Base-by-base conservation (phyloP, 1,140 invertebrate species). In the Eriosoma lanigerum region DNA sequence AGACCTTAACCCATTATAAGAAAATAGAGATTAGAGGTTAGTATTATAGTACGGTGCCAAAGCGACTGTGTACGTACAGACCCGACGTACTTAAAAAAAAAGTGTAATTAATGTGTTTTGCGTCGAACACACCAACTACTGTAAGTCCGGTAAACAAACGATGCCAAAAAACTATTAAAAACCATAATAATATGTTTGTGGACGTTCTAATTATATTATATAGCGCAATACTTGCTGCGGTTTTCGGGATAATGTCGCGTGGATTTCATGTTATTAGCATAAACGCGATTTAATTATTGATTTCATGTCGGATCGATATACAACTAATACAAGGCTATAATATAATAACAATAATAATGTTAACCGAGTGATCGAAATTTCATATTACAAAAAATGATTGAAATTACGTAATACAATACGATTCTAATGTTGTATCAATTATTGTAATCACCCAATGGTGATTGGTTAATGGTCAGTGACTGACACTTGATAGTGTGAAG, bases 1-100 rank as follows among this genome's bases (percentile, higher is more conserved):
- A 32, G 44, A 68, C 64, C 64, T 68, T 68, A 68, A 68, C 64
- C 64, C 64, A 68, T 68, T 68, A 64, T 38, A 1, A 15, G 4
- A n/a, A n/a, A n/a, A n/a, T n/a, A n/a, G n/a, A n/a, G n/a, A n/a
- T n/a, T n/a, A n/a, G n/a, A n/a, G n/a, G 10, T 38, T 38, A 38
- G 3, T 38, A 38, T 38, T 38, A 38, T 38, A 4, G 32, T 38
- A 38, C 62, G n/a, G 19, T 64, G 62, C 62, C 32, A 68, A 44
- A 21, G n/a, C 15, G 29, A 1, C n/a, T n/a, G n/a, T n/a, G n/a
- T n/a, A n/a, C n/a, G n/a, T 2, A 9, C 62, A 66, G 24, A 21
- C 32, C 26, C 60, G 29, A 44, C 44, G 62, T 66, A 44, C 32
- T 64, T 62, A 52, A n/a, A n/a, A 64, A 64, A 38, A 62, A 64